Evolutionary conservation across 2,113 vertebrate genomes (phyloP), one percentile per base, ranked within the genome.

Genomic region (Rutilus rutilus): DNA sequence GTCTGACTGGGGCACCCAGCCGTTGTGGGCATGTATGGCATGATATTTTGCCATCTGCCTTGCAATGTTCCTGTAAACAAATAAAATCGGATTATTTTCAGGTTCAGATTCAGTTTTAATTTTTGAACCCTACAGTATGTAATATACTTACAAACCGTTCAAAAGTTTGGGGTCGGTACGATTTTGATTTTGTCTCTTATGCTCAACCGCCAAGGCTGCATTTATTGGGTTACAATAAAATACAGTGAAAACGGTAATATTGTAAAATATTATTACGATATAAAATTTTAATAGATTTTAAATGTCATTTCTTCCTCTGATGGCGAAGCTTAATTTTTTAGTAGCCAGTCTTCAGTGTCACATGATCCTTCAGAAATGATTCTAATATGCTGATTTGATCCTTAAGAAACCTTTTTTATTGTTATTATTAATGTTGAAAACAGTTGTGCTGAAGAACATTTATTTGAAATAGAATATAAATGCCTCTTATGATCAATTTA

Each of bases 1-100:
- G 90, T 99, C 97, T 62, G 98, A 97, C 88, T 97, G 98, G 17
- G 98, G 98, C 75, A 98, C 96, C 97, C 98, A 99, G 88, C 98
- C 98, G 65, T 99, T 99, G 87, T 99, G 98, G 30, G 98, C 98
- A 88, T 99, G 98, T 87, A 99, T 99, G 89, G 96, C 96, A 73
- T 99, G 98, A 89, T 99, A 98, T 94, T 98, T 99, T 86, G 98
- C 97, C 90, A 99, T 94, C 87, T 99, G 97, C 81, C 96, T 95
- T n/a, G 97, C 97, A 92, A 99, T 99, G 15, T 97, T 95, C 87
- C 98, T 99, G 88, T 87, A 73, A 83, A 88, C 80, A 91, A 88
- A 62, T 50, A 10, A 82, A 85, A 78, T 36, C 64, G 0, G 62
- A 19, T 64, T 27, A 75, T 75, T 75, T 45, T 74, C 12, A 74